phyloP scores from a whole-genome alignment of 2,888 invertebrate species.

The Quadroppia sp. region DNA sequence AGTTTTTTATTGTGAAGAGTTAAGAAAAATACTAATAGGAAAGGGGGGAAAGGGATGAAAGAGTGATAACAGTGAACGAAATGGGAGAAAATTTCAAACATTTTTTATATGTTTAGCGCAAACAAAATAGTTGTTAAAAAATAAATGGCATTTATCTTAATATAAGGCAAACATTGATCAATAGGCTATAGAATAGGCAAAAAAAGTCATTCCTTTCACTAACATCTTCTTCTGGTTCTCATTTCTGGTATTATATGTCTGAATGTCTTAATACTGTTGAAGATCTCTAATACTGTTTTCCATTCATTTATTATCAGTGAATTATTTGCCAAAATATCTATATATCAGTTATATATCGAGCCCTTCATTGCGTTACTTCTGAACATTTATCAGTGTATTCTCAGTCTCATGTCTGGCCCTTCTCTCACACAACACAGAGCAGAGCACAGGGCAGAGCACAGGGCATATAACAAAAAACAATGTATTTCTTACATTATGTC shows the following conservation, averaged over 20 bases:
- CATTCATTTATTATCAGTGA: conserved; percentile 28
- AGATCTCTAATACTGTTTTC: conserved; percentile 1
- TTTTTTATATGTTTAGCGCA: not conserved
- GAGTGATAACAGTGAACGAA: not conserved
- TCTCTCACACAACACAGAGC: not conserved
- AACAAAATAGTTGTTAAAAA: not conserved
- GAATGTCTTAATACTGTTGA: too few species aligned
- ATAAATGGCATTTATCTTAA: conserved; percentile 18
- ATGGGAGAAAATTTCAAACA: not conserved
- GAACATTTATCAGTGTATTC: not conserved
- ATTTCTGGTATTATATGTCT: too few species aligned
- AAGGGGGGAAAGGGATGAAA: not conserved
- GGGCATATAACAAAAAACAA: not conserved
- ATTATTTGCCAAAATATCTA: conserved; percentile 2
- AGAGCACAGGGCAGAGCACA: not conserved
- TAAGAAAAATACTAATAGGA: not conserved
- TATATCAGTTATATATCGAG: conserved; percentile 22
- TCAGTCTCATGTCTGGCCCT: not conserved
- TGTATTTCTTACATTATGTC: not conserved
- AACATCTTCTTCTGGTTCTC: too few species aligned
- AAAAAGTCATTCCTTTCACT: not conserved
- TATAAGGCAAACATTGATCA: not conserved
- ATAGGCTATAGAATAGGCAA: not conserved
- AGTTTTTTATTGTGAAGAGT: not conserved
- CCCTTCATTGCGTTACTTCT: not conserved